Evolutionary conservation across 2,888 invertebrate genomes (phyloP).

Genomic region (Mechanitis mazaeus): DNA sequence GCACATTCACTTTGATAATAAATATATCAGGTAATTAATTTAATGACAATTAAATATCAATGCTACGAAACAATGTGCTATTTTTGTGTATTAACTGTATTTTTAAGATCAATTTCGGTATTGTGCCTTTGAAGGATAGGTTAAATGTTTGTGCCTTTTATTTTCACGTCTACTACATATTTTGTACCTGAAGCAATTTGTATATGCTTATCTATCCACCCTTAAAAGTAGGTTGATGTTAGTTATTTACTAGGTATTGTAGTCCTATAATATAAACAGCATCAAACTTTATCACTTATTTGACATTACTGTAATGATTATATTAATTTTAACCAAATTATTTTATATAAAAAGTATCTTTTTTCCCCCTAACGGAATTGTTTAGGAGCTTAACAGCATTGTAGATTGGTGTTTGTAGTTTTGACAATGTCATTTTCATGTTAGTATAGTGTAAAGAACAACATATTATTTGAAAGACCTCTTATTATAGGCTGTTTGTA

Average conservation of each 20-base stretch:
- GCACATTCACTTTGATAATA: conserved; percentile 15
- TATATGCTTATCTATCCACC: conserved; percentile 20
- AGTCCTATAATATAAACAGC: not conserved
- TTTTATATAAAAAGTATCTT: too few relatives aligned
- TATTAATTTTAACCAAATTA: too few relatives aligned
- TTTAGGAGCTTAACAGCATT: too few relatives aligned
- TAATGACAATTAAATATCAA: conserved; percentile 7
- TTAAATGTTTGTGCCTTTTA: conserved; percentile 71
- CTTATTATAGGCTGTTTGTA: too few relatives aligned
- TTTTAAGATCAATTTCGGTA: conserved; percentile 50
- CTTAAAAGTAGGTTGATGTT: conserved; percentile 1
- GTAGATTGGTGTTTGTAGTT: too few relatives aligned
- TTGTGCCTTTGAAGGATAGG: conserved; percentile 68
- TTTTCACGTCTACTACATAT: conserved; percentile 56
- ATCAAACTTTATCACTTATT: too few relatives aligned
- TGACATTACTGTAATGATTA: too few relatives aligned
- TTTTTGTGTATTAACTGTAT: conserved; percentile 24
- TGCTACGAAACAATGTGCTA: conserved; percentile 7
- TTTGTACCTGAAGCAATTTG: conserved; percentile 61
- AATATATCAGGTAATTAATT: conserved; percentile 7
- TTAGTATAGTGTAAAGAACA: too few relatives aligned
- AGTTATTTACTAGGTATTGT: not conserved
- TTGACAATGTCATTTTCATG: too few relatives aligned
- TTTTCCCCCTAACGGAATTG: too few relatives aligned
- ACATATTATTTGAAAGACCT: too few relatives aligned